Percentiles rank a stretch among this genome's conserved stretches.
phyloP scores from a whole-genome alignment of 2,888 invertebrate genomes.

The Caenorhabditis sinica region DNA sequence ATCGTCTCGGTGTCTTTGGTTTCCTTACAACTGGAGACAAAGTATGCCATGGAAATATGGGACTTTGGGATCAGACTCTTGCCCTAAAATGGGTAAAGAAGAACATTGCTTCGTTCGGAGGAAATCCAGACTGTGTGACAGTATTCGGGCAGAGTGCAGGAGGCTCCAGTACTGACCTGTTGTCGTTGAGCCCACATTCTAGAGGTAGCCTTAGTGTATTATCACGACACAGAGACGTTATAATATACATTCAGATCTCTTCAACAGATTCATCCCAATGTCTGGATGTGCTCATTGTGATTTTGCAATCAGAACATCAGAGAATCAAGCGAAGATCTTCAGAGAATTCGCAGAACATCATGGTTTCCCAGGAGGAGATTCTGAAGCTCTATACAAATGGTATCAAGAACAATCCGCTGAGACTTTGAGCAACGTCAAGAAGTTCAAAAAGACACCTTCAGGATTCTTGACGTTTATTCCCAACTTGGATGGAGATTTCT shows the following conservation, averaged over 20 bases:
- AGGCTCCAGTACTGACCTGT: slow-evolving; percentile 59
- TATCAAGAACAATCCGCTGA: slow-evolving; percentile 20
- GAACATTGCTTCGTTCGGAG: slow-evolving; percentile 48
- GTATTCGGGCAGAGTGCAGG: slow-evolving; percentile 60
- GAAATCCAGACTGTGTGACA: slow-evolving; percentile 44
- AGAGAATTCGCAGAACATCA: slow-evolving; percentile 65
- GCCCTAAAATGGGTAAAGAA: slow-evolving; percentile 59
- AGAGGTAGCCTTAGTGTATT: slow-evolving; percentile 52
- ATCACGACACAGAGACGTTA: background rate
- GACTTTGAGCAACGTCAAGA: slow-evolving; percentile 16
- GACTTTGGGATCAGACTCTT: slow-evolving; percentile 80
- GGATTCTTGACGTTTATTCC: slow-evolving; percentile 69
- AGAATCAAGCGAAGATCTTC: slow-evolving; percentile 59
- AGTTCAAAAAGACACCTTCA: slow-evolving; percentile 48
- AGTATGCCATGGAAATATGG: slow-evolving; percentile 76
- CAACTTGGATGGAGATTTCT: slow-evolving; percentile 74
- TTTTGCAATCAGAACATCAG: slow-evolving; percentile 65
- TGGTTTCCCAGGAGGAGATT: slow-evolving; percentile 58
- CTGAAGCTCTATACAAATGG: slow-evolving; percentile 35
- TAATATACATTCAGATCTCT: slow-evolving; percentile 66
- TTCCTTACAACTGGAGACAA: slow-evolving; percentile 72
- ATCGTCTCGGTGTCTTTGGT: slow-evolving; percentile 78
- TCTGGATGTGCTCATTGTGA: slow-evolving; percentile 70
- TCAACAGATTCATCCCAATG: slow-evolving; percentile 73
- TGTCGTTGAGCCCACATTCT: slow-evolving; percentile 74